Percentiles rank a stretch among this genome's conserved stretches.
Conservation (phyloP, 2,113 vertebrate species). For the Chinchilla lanigera region DNA sequence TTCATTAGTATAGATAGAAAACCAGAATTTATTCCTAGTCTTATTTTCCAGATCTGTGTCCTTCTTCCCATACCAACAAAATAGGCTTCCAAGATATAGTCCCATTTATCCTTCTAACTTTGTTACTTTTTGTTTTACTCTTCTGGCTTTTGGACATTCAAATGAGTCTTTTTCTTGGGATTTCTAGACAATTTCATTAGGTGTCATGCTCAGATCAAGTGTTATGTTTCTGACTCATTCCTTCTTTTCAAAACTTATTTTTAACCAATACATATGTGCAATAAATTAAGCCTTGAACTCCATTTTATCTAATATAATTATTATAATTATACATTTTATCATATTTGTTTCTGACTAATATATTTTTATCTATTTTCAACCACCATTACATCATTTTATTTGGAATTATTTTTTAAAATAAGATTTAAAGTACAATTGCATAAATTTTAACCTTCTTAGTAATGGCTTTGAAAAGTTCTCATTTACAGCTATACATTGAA, state of each 20-base stretch:
- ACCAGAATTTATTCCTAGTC: neutral
- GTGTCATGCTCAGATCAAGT: neutral
- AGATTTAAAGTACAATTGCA: neutral
- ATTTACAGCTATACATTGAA: neutral
- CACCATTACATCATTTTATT: neutral
- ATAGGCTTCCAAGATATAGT: neutral
- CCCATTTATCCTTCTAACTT: neutral
- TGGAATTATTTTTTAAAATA: neutral
- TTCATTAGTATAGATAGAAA: neutral
- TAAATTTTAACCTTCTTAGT: neutral
- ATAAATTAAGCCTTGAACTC: neutral
- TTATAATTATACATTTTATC: neutral
- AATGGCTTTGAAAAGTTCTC: neutral
- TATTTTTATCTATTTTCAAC: neutral
- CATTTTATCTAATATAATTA: neutral
- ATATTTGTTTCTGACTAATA: neutral
- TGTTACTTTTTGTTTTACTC: neutral
- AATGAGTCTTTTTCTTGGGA: neutral
- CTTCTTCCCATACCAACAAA: neutral
- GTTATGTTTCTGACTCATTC: neutral
- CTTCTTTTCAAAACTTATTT: neutral
- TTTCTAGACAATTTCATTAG: neutral
- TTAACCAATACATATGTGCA: neutral
- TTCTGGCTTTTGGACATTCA: neutral
- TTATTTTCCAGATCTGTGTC: neutral